Conservation (phyloP, 2,797 vertebrate species). For the Linurgus olivaceus region DNA sequence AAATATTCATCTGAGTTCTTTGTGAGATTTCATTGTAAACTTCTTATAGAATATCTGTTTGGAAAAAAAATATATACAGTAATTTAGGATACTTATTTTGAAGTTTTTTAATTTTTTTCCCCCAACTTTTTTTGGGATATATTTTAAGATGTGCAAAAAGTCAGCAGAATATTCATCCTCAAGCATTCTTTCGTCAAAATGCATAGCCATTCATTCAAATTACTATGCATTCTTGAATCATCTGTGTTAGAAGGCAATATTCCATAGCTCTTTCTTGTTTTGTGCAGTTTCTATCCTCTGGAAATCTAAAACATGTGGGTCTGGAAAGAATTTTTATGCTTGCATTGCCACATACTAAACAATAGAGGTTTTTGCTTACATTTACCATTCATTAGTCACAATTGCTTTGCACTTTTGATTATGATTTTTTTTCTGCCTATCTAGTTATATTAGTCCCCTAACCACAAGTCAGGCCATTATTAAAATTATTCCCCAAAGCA, state of each 20-base stretch:
- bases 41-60: not conserved
- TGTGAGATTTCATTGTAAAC: not conserved
- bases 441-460: not conserved
- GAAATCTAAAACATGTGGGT: not conserved
- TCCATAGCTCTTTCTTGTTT: not conserved
- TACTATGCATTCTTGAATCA: not conserved
- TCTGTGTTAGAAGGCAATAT: not conserved
- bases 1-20: not conserved
- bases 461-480: not conserved
- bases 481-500: conserved; percentile 13
- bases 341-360: not conserved
- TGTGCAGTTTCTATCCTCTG: not conserved
- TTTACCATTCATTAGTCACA: not conserved
- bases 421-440: not conserved
- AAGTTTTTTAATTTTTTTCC: not conserved
- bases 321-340: not conserved
- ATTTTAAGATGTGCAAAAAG: not conserved
- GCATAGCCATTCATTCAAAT: not conserved
- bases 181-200: not conserved
- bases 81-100: not conserved
- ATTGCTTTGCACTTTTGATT: not conserved
- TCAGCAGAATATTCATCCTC: not conserved
- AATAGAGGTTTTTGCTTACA: not conserved
- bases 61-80: not conserved
- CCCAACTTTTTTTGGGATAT: not conserved